Conservation (phyloP, 2,113 vertebrate species). For the Balaenoptera acutorostrata region DNA sequence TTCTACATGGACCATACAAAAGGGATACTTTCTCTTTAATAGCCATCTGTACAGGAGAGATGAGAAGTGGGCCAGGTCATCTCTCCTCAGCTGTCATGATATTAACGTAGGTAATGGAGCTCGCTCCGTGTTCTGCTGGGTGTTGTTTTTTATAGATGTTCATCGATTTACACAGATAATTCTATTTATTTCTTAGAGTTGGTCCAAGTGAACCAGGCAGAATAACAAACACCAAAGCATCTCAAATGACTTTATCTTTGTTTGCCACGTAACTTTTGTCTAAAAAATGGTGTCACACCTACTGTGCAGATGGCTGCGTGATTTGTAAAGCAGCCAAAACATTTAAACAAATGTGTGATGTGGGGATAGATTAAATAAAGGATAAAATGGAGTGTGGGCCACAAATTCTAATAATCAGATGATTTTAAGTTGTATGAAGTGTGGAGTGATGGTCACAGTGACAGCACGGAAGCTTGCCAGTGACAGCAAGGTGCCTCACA, state of each 20-base stretch:
- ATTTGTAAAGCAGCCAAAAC: constrained; percentile 90
- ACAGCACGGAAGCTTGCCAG: constrained; percentile 85
- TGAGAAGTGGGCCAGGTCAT: constrained; percentile 97
- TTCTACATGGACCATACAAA: constrained; percentile 92
- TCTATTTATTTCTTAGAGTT: constrained; percentile 97
- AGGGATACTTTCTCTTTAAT: constrained; percentile 98
- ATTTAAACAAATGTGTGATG: constrained; percentile 92
- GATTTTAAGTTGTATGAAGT: constrained; percentile 84
- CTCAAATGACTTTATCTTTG: constrained; percentile 89
- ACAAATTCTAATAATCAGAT: constrained; percentile 88
- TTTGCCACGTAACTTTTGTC: constrained; percentile 89
- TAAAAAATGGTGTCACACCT: constrained; percentile 86
- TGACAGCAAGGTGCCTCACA: constrained; percentile 88
- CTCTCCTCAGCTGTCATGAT: constrained; percentile 99
- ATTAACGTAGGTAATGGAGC: constrained; percentile 99
- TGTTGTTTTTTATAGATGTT: constrained; percentile 96
- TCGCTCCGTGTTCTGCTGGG: constrained; percentile 94
- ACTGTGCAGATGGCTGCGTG: constrained; percentile 88
- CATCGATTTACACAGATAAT: constrained; percentile 97
- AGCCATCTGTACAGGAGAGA: constrained; percentile 99
- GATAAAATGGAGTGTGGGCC: constrained; percentile 86
- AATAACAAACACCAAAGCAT: constrained; percentile 90
- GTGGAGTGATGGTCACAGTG: constrained; percentile 78
- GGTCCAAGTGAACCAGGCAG: constrained; percentile 91
- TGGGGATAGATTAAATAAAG: constrained; percentile 87